Evolutionary conservation across 2,888 invertebrate species (phyloP), one percentile per base, ranked within the genome.

Genomic region (Oxystoma pomonae): DNA sequence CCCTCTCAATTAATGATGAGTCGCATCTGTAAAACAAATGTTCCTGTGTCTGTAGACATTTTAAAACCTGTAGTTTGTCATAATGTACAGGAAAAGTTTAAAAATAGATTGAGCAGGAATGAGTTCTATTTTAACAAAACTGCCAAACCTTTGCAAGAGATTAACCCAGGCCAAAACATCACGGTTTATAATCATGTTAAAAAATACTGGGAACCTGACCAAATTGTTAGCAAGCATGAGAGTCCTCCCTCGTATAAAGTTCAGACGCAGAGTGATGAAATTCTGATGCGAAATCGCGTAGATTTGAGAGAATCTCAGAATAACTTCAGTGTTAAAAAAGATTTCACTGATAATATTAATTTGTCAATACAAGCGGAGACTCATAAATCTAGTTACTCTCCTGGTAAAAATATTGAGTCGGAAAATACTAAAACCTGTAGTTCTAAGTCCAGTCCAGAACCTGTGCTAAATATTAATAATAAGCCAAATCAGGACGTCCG

Each of bases 21-120:
- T 51, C 2, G 65, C 9, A 63, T 60, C 51, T 68, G 62, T 53
- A 69, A 69, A 60, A 68, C 67, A 51, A 67, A 65, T 60, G 16
- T 50, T n/a, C 59, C 59, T 52, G 51, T 59, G 1, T n/a, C 17
- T 16, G 9, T 51, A 1, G 19, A 19, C 18, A n/a, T 59, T n/a
- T n/a, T 59, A 51, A 3, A 49, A 16, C 59, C 51, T 5, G 19
- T 16, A 52, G 9, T 59, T 12, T 51, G 59, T 51, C 17, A 59
- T 19, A 51, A 51, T 51, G 59, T 59, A 12, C 16, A n/a, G n/a
- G 51, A 59, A 59, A 59, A 59, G 7, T 49, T 58, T 17, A 49
- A n/a, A n/a, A n/a, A n/a, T n/a, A n/a, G n/a, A n/a, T n/a, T n/a
- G n/a, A n/a, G n/a, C n/a, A n/a, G n/a, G n/a, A n/a, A 7, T 12